Base-by-base conservation (phyloP, 2,888 invertebrate species). In the Octonoba sinensis region DNA sequence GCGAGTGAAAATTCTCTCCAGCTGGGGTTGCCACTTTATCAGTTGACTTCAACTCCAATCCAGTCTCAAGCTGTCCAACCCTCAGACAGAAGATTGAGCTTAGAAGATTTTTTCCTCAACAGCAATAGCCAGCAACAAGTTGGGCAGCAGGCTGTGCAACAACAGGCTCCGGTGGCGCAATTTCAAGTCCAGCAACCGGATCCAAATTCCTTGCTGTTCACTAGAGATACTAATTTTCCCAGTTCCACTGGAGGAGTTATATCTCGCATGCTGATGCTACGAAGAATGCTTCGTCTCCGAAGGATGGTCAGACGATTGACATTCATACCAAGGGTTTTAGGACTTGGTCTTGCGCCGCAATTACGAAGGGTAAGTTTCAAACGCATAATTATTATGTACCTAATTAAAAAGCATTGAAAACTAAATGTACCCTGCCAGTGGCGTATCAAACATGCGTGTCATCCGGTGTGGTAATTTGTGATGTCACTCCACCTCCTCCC, bases 81-180 rank as follows among this genome's bases (percentile, higher is more conserved):
- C 6, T 54, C 56, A 3, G 56, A 81, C 15, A 69, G 74, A 20
- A 47, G 81, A 22, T 11, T 82, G 12, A 75, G 81, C 59, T 47
- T 82, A 0, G 74, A 75, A 59, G 81, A 82, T 54, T 82, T 82
- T 47, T 82, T 82, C 59, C 44, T 82, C 11, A 82, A 82, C 65
- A 36, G 69, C 11, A 77, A 77, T 20, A 44, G 51, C 20, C 70
- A 77, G n/a, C 60, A 62, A 36, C 60, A 27, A 13, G 54, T 57
- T 27, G 6, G 24, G 3, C 62, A 36, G 16, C 57, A 57, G 24
- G 67, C 60, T 11, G n/a, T 3, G 1, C 11, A n/a, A 1, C 64
- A 57, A 13, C 65, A 65, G 15, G 54, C 8, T 24, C 62, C 44
- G 0, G n/a, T 56, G 24, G 46, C 65, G 0, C 67, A 73, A 20